Evolutionary conservation across 1,140 invertebrate genomes (phyloP).

Genomic region (Delia radicum): DNA sequence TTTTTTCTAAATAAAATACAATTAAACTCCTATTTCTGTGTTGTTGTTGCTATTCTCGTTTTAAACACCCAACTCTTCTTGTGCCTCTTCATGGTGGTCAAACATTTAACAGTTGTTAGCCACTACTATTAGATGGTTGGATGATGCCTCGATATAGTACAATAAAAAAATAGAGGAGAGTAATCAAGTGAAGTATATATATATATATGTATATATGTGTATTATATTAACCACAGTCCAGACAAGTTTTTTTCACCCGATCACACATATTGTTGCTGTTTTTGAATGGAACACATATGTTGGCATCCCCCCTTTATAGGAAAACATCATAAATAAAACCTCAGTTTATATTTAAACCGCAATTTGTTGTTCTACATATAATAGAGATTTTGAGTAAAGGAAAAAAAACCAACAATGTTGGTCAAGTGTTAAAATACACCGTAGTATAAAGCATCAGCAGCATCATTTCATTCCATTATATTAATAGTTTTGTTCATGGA

Average conservation of each 20-base stretch:
- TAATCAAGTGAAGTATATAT: not conserved
- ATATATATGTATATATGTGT: not conserved
- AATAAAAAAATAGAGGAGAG: not conserved
- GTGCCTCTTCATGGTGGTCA: not conserved
- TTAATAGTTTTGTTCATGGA: not conserved
- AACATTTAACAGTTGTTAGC: not conserved
- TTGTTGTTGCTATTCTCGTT: not conserved
- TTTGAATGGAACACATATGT: not conserved
- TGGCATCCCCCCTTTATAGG: not conserved
- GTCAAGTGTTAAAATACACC: not conserved
- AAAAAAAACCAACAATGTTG: not conserved
- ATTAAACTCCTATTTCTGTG: not conserved
- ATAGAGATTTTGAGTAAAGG: not conserved
- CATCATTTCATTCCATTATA: not conserved
- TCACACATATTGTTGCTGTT: not conserved
- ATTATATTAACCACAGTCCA: not conserved
- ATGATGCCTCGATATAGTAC: not conserved
- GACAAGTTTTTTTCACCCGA: not conserved
- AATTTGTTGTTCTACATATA: slow-evolving; percentile 2
- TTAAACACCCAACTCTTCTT: not conserved
- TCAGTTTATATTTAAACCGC: not conserved
- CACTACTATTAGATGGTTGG: not conserved
- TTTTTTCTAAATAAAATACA: not conserved
- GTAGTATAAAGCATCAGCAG: not conserved
- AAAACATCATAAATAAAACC: not conserved